These are phyloP conservation scores for Prinia subflava DNA, from an alignment of 2,113 vertebrate genomes.

Conservation along the genomic window DNA sequence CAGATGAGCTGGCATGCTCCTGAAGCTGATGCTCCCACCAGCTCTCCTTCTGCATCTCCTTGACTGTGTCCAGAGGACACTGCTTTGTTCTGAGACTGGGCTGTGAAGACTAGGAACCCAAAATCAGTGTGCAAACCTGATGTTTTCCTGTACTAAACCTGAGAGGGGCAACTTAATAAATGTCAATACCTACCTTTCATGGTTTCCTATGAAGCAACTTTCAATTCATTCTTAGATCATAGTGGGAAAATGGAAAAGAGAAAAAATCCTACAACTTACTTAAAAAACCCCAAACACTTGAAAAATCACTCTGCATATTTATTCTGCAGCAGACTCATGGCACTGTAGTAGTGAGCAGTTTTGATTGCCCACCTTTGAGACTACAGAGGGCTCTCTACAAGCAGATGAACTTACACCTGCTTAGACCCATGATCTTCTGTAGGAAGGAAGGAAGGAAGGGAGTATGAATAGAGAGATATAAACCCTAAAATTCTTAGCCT, in stretches of 20 bases:
- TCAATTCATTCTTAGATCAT: not conserved
- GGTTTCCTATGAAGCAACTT: not conserved
- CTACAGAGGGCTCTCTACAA: not conserved
- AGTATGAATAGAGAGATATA: not conserved
- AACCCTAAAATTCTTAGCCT: not conserved
- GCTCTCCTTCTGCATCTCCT: not conserved
- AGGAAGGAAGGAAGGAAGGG: not conserved
- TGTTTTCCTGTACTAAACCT: not conserved
- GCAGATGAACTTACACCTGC: not conserved
- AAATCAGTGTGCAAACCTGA: not conserved
- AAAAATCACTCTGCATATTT: not conserved
- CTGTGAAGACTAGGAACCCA: not conserved
- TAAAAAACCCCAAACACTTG: not conserved
- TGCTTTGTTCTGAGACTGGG: not conserved
- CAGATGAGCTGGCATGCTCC: not conserved
- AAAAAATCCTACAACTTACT: not conserved
- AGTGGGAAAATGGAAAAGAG: not conserved
- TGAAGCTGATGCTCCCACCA: not conserved
- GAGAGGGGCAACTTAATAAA: not conserved
- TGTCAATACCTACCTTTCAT: not conserved
- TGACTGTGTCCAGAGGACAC: not conserved
- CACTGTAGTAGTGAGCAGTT: not conserved
- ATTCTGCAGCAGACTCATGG: not conserved
- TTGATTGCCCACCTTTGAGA: not conserved
- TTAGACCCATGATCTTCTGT: not conserved